These are phyloP conservation scores for Leptinotarsa tumamoca DNA, from an alignment of 2,888 invertebrate species.

Conservation along the genomic window DNA sequence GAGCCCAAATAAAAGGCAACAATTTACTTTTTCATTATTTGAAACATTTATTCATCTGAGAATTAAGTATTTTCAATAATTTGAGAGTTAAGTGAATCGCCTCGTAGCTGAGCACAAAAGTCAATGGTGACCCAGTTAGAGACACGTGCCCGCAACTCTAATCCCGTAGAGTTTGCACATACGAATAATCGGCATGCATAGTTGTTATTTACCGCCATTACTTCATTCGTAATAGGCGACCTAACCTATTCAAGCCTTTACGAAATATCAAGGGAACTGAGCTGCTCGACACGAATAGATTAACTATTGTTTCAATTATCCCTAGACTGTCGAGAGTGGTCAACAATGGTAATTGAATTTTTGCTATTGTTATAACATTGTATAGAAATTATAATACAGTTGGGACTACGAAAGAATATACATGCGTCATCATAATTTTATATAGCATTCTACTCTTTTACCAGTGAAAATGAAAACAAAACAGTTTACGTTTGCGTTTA, in stretches of 20 bases:
- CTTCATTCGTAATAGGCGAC: constrained; percentile 22
- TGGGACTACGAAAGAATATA: too few species aligned
- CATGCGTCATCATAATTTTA: too few species aligned
- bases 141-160: constrained; percentile 43
- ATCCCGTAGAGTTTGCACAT: constrained; percentile 38
- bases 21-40: too few species aligned
- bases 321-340: background rate
- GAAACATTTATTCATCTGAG: too few species aligned
- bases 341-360: background rate
- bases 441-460: too few species aligned
- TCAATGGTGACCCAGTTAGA: constrained; percentile 39
- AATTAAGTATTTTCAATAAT: too few species aligned
- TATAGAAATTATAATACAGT: background rate
- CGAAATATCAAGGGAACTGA: constrained; percentile 18
- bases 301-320: background rate
- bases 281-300: constrained; percentile 3
- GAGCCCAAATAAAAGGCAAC: too few species aligned
- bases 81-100: background rate
- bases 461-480: background rate
- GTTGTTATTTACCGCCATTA: constrained; percentile 25
- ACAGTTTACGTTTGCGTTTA: too few species aligned
- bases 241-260: constrained; percentile 23
- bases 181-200: constrained; percentile 36
- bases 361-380: background rate
- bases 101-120: constrained; percentile 23